Percentiles rank a stretch among this genome's conserved stretches.
Conservation (phyloP, 2,113 vertebrate genomes). For the Penelope pileata region DNA sequence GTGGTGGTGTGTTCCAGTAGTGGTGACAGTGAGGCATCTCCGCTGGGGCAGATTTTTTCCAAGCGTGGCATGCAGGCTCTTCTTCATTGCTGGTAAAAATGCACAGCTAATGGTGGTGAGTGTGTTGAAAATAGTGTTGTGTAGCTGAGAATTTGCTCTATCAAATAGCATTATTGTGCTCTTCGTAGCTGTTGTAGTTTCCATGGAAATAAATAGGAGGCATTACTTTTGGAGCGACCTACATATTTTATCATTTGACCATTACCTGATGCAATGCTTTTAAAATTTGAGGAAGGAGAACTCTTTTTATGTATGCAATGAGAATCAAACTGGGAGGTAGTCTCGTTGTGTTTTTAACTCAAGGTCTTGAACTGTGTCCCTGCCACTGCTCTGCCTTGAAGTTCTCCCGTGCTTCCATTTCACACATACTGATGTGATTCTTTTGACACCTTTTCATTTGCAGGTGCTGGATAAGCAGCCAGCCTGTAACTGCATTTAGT, state of each 20-base stretch:
- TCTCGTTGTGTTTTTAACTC: background rate
- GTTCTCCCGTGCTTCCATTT: background rate
- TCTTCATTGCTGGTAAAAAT: no score
- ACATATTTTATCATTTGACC: background rate
- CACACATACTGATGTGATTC: background rate
- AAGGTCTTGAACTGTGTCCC: background rate
- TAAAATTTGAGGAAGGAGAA: background rate
- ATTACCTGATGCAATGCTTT: background rate
- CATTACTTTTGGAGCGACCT: background rate
- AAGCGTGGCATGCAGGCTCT: background rate
- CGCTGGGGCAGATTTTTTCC: background rate
- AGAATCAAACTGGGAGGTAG: background rate
- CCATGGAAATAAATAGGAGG: no score
- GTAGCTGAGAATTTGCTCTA: background rate
- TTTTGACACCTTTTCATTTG: background rate
- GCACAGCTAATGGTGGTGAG: no score
- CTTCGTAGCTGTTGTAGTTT: background rate
- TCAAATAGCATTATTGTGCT: background rate
- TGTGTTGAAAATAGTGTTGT: background rate
- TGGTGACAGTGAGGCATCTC: background rate
- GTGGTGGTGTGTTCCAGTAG: no score
- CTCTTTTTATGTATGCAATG: background rate
- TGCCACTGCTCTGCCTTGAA: background rate
- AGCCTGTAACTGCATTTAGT: background rate
- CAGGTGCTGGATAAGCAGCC: background rate